phyloP scores from a whole-genome alignment of 1,140 invertebrate species.

The Aradophagus sp. region DNA sequence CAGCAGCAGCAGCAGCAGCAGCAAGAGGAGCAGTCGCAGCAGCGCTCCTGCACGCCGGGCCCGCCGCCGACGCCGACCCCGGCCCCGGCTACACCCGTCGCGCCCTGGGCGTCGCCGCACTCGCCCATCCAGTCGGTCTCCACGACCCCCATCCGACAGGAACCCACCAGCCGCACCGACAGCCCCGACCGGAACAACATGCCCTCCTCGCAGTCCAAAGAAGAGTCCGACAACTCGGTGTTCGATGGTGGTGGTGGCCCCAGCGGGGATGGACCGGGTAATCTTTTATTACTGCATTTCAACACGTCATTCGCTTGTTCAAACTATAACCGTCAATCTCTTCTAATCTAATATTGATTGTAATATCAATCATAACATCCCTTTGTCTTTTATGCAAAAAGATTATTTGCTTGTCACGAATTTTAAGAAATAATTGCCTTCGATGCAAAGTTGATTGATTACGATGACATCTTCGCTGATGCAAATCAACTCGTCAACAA shows the following conservation, averaged over 20 bases:
- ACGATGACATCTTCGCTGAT: no score
- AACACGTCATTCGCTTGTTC: no score
- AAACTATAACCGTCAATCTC: no score
- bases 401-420: background rate
- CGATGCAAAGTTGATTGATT: no score
- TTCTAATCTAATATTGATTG: no score
- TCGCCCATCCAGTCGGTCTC: slow-evolving; percentile 68
- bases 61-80: no score
- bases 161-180: slow-evolving; percentile 66
- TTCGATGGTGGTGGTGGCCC: slow-evolving; percentile 75
- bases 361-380: no score
- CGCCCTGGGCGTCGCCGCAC: slow-evolving; percentile 68
- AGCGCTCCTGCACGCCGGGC: slow-evolving; percentile 60
- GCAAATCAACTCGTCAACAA: no score
- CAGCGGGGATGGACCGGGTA: slow-evolving; percentile 45
- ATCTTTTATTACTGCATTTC: no score
- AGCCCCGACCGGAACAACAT: slow-evolving; percentile 67
- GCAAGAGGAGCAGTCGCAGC: no score
- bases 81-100: slow-evolving; percentile 49
- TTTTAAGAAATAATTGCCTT: no score
- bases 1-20: no score
- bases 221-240: slow-evolving; percentile 75
- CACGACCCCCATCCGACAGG: slow-evolving; percentile 68
- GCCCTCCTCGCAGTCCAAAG: slow-evolving; percentile 71
- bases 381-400: background rate